Conservation (phyloP, 2,888 invertebrate genomes). For the Scelioninae gen. 1 region DNA sequence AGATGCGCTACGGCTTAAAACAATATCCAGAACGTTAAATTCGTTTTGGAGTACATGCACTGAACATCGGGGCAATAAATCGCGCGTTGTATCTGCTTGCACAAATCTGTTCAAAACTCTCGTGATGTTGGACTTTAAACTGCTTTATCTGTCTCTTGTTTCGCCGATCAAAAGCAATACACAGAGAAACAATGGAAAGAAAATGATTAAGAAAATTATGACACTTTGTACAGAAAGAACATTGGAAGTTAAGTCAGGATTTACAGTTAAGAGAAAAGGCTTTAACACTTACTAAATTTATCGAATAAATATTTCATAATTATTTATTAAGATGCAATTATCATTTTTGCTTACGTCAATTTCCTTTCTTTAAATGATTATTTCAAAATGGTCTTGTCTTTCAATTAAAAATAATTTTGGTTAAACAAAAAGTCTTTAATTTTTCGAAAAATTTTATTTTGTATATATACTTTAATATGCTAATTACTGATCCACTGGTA, state of each 20-base stretch:
- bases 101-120: conserved; percentile 52
- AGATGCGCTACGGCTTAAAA: conserved; percentile 79
- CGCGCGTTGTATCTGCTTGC: conserved; percentile 60
- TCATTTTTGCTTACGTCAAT: neutral
- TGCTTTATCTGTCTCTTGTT: conserved; percentile 35
- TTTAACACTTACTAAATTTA: conserved; percentile 20
- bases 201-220: conserved; percentile 57
- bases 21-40: conserved; percentile 76
- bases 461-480: too few species aligned
- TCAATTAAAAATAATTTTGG: too few species aligned
- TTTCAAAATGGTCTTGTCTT: neutral
- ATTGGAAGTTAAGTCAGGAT: conserved; percentile 14
- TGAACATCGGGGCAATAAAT: conserved; percentile 66
- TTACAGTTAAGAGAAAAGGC: conserved; percentile 13
- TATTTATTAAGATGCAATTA: neutral
- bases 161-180: conserved; percentile 21
- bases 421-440: too few species aligned
- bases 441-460: too few species aligned
- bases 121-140: conserved; percentile 44
- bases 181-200: conserved; percentile 13
- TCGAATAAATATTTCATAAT: neutral
- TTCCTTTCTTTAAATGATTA: neutral
- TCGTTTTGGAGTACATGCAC: conserved; percentile 75
- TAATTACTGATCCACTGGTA: too few species aligned
- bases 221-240: conserved; percentile 34